Evolutionary conservation across 2,888 invertebrate genomes (phyloP), one percentile per base, ranked within the genome.

Genomic region (Falcaria lacertinaria): DNA sequence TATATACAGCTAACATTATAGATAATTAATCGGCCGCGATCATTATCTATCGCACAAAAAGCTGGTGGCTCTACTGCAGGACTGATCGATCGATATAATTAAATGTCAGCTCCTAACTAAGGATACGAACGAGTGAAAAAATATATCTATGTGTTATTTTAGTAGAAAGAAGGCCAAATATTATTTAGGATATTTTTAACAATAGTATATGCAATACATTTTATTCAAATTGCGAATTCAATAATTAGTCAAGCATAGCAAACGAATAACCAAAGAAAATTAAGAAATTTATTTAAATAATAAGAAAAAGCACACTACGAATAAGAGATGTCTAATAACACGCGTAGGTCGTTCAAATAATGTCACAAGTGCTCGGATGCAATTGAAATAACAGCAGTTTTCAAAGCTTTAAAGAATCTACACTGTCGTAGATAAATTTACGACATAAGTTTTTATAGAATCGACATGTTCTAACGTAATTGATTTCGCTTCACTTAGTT

Each of bases 31-130:
- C 52, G 48, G 52, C 41, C 48, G 42, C 52, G 64, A 65, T 74
- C 67, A 60, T 71, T 69, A 72, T 69, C 69, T 57, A 56, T 56
- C 48, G 51, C 56, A 64, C 63, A 71, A 69, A 73, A 72, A 69
- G 50, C 45, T 56, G 50, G 48, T 55, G 54, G 57, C 44, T 44
- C 41, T 54, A 44, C 54, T 11, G 28, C 28, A 11, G 11, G 7
- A 11, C 28, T 63, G 68, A 72, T 70, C 59, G 67, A 65, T 69
- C 61, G 58, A 50, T 57, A 46, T 41, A 49, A 56, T 50, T 50
- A 54, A 54, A 61, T 61, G 64, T 60, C 66, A 63, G 51, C 46
- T 50, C 37, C 47, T 41, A 50, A 42, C 28, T 44, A 39, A 50
- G 52, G 42, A 13, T 15, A 36, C 43, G 44, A 19, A 13, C n/a